These are phyloP conservation scores for Delia radicum DNA, from an alignment of 1,140 invertebrate species.

Conservation along the genomic window DNA sequence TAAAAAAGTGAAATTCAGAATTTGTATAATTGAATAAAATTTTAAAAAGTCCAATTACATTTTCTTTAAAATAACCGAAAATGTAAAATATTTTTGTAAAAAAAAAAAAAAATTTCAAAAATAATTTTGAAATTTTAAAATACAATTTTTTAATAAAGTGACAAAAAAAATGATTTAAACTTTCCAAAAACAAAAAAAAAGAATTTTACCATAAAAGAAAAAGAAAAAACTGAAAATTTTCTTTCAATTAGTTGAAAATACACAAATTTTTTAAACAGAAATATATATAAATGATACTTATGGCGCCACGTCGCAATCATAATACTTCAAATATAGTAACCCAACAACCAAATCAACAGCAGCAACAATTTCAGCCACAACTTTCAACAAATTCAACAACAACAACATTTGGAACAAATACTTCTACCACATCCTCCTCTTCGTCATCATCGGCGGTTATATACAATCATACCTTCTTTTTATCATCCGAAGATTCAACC, in stretches of 20 bases:
- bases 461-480: neutral
- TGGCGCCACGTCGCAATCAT: slow-evolving; percentile 48
- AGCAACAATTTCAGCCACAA: slow-evolving; percentile 28
- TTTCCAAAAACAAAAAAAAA: neutral
- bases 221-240: neutral
- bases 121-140: neutral
- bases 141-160: neutral
- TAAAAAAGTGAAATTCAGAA: neutral
- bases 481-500: neutral
- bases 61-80: neutral
- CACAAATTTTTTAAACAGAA: neutral
- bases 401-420: neutral
- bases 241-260: neutral
- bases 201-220: neutral
- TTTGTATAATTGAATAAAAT: neutral
- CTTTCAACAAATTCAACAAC: too few relatives aligned
- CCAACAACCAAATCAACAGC: slow-evolving; percentile 29
- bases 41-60: too few relatives aligned
- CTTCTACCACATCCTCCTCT: neutral
- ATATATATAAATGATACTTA: slow-evolving; percentile 35
- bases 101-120: neutral
- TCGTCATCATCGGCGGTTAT: neutral
- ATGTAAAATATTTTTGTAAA: neutral
- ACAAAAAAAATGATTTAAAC: neutral
- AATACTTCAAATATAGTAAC: slow-evolving; percentile 24